phyloP scores from a whole-genome alignment of 2,888 invertebrate species.

The Folsomia candida region DNA sequence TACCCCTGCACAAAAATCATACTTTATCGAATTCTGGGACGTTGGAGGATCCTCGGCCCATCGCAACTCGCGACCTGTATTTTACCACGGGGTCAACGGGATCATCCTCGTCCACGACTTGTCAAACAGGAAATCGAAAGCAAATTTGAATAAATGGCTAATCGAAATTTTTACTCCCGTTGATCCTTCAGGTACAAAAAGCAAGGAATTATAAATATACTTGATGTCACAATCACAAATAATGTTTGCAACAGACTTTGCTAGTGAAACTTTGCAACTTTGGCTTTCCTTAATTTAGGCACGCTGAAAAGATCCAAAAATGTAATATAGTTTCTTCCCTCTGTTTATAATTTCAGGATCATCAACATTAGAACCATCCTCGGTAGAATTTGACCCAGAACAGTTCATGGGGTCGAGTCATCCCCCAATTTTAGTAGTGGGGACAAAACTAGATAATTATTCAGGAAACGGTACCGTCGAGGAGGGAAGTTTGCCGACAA shows the following conservation, averaged over 20 bases:
- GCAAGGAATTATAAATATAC: no score
- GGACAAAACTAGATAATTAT: conserved; percentile 77
- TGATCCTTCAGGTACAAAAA: neutral
- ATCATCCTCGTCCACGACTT: conserved; percentile 95
- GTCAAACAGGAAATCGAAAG: conserved; percentile 92
- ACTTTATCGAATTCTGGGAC: conserved; percentile 95
- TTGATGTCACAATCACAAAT: no score
- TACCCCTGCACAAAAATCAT: conserved; percentile 83
- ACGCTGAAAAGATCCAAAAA: no score
- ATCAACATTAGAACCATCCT: neutral
- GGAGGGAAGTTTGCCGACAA: conserved; percentile 42
- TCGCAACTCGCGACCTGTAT: conserved; percentile 86
- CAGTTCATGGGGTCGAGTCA: conserved; percentile 76
- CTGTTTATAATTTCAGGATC: no score
- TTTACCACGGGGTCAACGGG: conserved; percentile 91
- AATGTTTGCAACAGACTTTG: no score
- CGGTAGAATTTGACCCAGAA: conserved; percentile 74
- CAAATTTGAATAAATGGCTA: conserved; percentile 89
- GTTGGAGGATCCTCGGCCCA: conserved; percentile 93
- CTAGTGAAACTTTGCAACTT: no score
- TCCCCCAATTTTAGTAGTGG: conserved; percentile 91
- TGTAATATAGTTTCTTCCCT: no score
- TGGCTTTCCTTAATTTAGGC: no score
- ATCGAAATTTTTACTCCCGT: conserved; percentile 73
- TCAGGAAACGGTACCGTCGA: conserved; percentile 28